A percentile compares a stretch with the other conserved stretches of the same genome.
phyloP scores from a whole-genome alignment of 2,888 invertebrate species.

The Tipula helvola region DNA sequence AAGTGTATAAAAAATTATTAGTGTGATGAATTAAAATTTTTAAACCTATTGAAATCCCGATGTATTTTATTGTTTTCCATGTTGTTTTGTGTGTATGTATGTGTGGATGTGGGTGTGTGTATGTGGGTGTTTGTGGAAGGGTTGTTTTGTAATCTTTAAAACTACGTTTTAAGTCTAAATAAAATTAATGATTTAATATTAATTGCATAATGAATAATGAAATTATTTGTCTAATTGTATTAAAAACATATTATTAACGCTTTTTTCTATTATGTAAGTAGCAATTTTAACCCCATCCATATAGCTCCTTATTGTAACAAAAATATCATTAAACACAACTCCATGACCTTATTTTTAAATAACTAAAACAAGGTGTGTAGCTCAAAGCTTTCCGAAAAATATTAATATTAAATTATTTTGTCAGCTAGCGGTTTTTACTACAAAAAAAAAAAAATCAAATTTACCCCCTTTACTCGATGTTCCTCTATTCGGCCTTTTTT shows the following conservation, averaged over 20 bases:
- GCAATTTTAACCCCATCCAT: neutral
- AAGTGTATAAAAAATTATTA: neutral
- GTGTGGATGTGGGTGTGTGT: neutral
- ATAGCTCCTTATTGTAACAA: neutral
- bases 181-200: neutral
- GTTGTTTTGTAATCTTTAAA: neutral
- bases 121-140: neutral
- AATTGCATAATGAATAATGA: neutral
- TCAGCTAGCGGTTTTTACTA: neutral
- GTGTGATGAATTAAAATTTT: neutral
- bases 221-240: neutral
- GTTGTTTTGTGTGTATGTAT: neutral
- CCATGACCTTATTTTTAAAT: neutral
- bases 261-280: neutral
- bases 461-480: neutral
- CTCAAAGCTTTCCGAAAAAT: neutral
- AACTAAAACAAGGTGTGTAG: neutral
- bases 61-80: neutral
- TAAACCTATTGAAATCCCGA: neutral
- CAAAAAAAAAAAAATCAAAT: neutral
- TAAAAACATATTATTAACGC: neutral
- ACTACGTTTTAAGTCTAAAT: neutral
- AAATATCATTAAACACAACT: neutral
- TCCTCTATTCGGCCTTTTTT: neutral
- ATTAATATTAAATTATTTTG: neutral